Evolutionary conservation across 2,888 invertebrate genomes (phyloP), one percentile per base, ranked within the genome.

Genomic region (Drosophila mulleri): DNA sequence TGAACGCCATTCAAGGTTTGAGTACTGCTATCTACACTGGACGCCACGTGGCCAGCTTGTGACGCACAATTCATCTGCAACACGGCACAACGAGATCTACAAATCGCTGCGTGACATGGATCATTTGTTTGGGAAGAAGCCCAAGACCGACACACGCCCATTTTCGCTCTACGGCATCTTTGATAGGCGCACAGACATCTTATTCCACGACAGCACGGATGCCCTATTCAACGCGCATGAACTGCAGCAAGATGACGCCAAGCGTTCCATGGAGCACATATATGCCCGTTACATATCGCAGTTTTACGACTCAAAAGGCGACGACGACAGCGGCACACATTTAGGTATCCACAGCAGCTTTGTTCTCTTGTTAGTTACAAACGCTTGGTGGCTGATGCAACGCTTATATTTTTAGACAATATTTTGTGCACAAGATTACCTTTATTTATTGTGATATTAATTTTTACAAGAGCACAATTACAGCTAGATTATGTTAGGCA

Each of bases 81-180:
- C 95, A 78, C 94, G 96, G 76, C 92, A 93, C 32, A 95, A 95
- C 80, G 97, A 97, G 90, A 95, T 96, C 1, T 94, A 95, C 65
- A 95, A 96, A 75, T 95, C 96, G 0, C 94, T 97, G 44, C 93
- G 95, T 16, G 94, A 95, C 77, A 93, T 97, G 84, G 96, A 96
- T 88, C 94, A 94, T 78, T 91, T 96, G 37, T 97, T 97, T 90
- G 97, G 97, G 47, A 94, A 94, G 88, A 94, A 94, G 45, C 94
- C 92, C 80, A 93, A 93, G 59, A 93, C 93, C 5, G 94, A 94
- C 18, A 95, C 94, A 0, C 94, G 94, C 0, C 94, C 96, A 74
- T 96, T 96, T 81, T 94, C 95, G 0, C 93, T 97, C 92, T 97
- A 95, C 75, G 96, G 96, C 0, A 92, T 94, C 0, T 97, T 94